Base-by-base conservation (phyloP, 1,140 invertebrate species). In the Whitmania pigra region DNA sequence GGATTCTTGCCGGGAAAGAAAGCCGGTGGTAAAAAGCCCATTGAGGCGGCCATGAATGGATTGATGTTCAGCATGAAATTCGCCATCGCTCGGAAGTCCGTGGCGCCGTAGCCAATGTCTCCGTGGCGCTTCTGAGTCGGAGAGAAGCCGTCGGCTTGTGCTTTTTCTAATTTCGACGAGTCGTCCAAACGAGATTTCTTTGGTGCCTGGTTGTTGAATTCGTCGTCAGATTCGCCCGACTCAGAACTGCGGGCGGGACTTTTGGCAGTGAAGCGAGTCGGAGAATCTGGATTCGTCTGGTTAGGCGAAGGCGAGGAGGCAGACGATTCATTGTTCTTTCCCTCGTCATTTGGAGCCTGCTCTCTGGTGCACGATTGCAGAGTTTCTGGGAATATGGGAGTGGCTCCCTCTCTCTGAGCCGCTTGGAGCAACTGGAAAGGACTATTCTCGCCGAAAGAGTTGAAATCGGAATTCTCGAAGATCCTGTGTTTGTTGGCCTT, bases 401-500 rank as follows among this genome's bases (percentile, higher is more conserved):
- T 49, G 43, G 43, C 15, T 4, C 43, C 43, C 43, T 49, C 43
- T 49, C 43, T 49, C 43, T 49, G 43, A 11, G 15, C 15, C 0
- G 11, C 43, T 49, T 49, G 43, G 15, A 63, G 9, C 57, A 63
- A 2, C 18, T 63, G 22, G 22, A 63, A 31, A 13, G 29, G 57
- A 63, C 29, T 63, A 7, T 17, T 22, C 57, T 63, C 43, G 43
- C 57, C 57, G 57, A 25, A 25, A 1, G 57, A 63, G 18, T n/a
- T 20, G 29, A 63, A 63, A n/a, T 25, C 57, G 43, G 43, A 75
- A 69, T 76, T 78, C 31, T 82, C 80, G 76, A 77, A 81, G 53
- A 99, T 98, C 9, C 94, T 93, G 82, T 99, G 96, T 91, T 98
- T 99, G 80, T 97, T 90, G 76, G 97, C 90, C 93, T 98, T 74